These are phyloP conservation scores for Vombatus ursinus DNA, from an alignment of 2,113 vertebrate species.

Conservation along the genomic window DNA sequence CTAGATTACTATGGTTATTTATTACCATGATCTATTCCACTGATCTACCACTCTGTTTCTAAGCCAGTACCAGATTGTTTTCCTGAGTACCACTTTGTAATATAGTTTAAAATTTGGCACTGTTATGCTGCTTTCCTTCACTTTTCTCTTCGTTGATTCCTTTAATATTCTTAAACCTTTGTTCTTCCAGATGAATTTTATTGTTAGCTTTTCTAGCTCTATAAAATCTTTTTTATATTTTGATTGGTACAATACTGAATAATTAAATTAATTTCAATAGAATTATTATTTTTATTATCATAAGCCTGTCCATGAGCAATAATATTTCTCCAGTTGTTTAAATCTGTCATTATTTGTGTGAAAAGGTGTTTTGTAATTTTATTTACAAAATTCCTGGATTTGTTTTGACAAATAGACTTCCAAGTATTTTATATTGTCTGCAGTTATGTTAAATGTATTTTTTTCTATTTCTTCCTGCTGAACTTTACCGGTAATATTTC, in stretches of 20 bases:
- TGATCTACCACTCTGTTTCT: not conserved
- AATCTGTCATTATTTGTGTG: no score
- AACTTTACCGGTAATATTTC: no score
- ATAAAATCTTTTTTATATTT: not conserved
- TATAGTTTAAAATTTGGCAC: not conserved
- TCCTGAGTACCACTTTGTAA: not conserved
- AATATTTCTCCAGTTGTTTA: no score
- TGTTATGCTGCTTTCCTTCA: not conserved
- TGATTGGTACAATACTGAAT: not conserved
- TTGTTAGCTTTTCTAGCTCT: not conserved
- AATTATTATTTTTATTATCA: not conserved
- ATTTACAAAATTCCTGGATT: not conserved
- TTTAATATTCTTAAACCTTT: not conserved
- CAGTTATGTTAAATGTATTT: no score
- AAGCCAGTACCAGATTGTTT: not conserved
- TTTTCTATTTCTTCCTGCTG: no score
- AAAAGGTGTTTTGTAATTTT: not conserved
- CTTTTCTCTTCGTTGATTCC: not conserved
- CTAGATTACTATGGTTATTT: not conserved
- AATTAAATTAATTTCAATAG: not conserved
- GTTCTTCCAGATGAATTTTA: not conserved
- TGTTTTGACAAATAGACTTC: not conserved
- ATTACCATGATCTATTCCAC: not conserved
- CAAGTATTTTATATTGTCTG: not conserved
- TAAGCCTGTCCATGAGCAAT: no score